Evolutionary conservation across 2,797 vertebrate genomes (phyloP), one percentile per base, ranked within the genome.

Genomic region (Gallinago solitaria): DNA sequence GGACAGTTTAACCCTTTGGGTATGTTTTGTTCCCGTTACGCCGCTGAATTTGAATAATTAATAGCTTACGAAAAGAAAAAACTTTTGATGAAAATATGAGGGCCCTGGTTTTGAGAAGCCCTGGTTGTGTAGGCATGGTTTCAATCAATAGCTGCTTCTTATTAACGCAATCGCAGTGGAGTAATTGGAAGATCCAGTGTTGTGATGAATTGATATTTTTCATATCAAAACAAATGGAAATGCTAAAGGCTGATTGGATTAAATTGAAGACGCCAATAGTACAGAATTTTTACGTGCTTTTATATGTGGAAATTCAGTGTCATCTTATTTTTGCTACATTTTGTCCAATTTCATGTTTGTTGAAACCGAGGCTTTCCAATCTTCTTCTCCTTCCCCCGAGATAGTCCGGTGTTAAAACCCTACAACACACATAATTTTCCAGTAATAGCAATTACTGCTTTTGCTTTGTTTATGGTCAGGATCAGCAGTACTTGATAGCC

Each of bases 401-500:
- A 86, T 1, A 84, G 70, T 10, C 50, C 51, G 9, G 16, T 33
- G n/a, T 76, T 90, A 63, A 93, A 89, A 67, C 43, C n/a, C 74
- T 76, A 90, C 91, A 89, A 27, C 27, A 45, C 63, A 43, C 59
- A 30, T 93, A 76, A 76, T 84, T 96, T 92, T 90, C 93, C 77
- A 43, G 74, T 74, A 76, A 82, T 92, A 90, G 73, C 89, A 94
- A 84, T 96, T 93, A 94, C 88, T 93, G 92, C 3, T 4, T 95
- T 93, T 91, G 67, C 80, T 94, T 97, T 96, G 89, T 82, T 96
- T 93, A 84, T 76, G 67, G 77, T 84, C 2, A 32, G 74, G 56
- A 94, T 76, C 83, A 90, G 95, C 91, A 84, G 76, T 63, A 14
- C 59, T 88, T 92, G 82, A 67, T 88, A 83, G 43, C 80, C 74